Percentiles rank a stretch among this genome's conserved stretches.
These are phyloP conservation scores for Spongilla lacustris DNA, from an alignment of 37 sponge, comb jelly and placozoan genomes.

Conservation along the genomic window DNA sequence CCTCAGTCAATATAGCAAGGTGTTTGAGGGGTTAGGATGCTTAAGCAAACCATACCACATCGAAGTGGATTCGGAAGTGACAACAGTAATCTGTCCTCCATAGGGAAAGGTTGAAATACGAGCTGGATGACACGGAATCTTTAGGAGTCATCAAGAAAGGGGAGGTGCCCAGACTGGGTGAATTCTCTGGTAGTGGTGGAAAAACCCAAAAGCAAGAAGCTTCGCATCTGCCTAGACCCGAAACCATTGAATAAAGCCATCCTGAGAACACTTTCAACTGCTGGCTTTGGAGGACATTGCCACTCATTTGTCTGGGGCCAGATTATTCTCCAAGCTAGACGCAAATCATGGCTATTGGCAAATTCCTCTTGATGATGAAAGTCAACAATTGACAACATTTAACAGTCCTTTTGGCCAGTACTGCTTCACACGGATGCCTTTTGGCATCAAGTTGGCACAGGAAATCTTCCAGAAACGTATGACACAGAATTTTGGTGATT, in stretches of 20 bases:
- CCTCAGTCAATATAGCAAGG: no score
- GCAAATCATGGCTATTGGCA: no score
- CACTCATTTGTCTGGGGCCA: conserved; percentile 23
- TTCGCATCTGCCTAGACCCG: conserved; percentile 55
- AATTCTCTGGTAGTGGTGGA: no score
- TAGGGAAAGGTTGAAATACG: conserved; percentile 15
- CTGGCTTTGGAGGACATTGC: conserved; percentile 42
- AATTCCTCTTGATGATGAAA: conserved; percentile 39
- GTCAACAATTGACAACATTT: conserved; percentile 59
- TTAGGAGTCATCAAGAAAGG: no score
- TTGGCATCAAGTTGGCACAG: conserved; percentile 54
- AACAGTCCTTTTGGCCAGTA: conserved; percentile 11
- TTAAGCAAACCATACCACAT: conserved; percentile 57
- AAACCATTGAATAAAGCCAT: conserved; percentile 36
- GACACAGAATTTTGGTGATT: no score
- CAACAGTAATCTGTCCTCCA: conserved; percentile 44
- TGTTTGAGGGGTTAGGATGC: no score
- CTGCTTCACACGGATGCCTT: conserved; percentile 40
- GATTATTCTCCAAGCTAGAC: conserved; percentile 46
- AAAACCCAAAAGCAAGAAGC: no score
- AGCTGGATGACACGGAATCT: conserved; percentile 39
- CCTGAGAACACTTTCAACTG: conserved; percentile 17
- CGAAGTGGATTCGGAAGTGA: conserved; percentile 14
- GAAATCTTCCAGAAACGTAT: no score
- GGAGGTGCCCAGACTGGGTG: no score